These are phyloP conservation scores for Prosopocoilus inquinatus DNA, from an alignment of 2,888 invertebrate species.

Conservation along the genomic window DNA sequence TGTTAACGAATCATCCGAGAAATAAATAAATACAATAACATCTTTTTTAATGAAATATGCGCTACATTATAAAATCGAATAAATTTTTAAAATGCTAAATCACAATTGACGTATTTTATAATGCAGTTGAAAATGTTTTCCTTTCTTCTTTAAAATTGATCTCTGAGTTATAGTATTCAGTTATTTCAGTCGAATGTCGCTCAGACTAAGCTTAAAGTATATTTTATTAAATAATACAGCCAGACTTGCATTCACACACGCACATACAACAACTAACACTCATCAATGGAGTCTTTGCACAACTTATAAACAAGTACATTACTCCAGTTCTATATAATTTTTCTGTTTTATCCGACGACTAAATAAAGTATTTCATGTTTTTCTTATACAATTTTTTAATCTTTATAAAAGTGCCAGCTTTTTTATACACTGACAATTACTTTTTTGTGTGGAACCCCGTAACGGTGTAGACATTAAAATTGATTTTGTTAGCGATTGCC, in stretches of 20 bases:
- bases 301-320: not conserved
- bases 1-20: not conserved
- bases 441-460: constrained; percentile 32
- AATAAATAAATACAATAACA: constrained; percentile 40
- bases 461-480: constrained; percentile 37
- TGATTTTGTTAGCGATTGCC: constrained; percentile 48
- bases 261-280: constrained; percentile 22
- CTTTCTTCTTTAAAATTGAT: constrained; percentile 1
- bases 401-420: constrained; percentile 38
- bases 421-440: constrained; percentile 1
- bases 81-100: constrained; percentile 2
- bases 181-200: constrained; percentile 29
- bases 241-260: constrained; percentile 42
- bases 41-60: constrained; percentile 28
- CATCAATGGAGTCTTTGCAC: constrained; percentile 16
- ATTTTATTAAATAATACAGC: constrained; percentile 45
- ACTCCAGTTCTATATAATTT: constrained; percentile 18
- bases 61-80: constrained; percentile 34
- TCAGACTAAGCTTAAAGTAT: constrained; percentile 34
- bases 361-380: constrained; percentile 41
- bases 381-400: constrained; percentile 25
- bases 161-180: constrained; percentile 9
- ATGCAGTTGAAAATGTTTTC: not conserved
- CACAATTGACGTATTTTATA: not conserved
- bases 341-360: constrained; percentile 31